phyloP scores from a whole-genome alignment of 2,113 vertebrate species.

The Lota lota region DNA sequence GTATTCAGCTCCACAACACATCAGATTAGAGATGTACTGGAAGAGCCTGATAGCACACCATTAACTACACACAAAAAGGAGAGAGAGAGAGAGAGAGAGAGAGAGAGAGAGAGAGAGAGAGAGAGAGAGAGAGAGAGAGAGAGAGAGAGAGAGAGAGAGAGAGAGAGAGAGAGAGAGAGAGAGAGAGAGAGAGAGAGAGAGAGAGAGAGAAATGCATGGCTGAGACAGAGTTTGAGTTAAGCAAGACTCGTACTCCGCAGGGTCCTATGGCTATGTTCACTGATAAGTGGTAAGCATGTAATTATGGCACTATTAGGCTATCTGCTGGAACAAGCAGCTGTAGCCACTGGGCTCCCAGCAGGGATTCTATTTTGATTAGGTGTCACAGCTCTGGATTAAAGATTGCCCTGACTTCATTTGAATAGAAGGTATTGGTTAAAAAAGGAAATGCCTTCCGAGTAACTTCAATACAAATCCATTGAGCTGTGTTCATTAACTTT shows the following conservation, averaged over 20 bases:
- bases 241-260: conserved; percentile 17
- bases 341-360: not conserved
- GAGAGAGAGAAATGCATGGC: not conserved
- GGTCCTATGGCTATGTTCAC: conserved; percentile 17
- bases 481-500: too few species aligned
- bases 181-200: conserved; percentile 3
- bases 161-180: not conserved
- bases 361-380: not conserved
- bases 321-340: conserved; percentile 1
- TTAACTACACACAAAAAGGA: conserved; percentile 19
- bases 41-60: conserved; percentile 28
- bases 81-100: conserved; percentile 4
- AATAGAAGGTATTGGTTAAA: not conserved
- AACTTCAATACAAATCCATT: too few species aligned
- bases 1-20: conserved; percentile 13
- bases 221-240: conserved; percentile 3
- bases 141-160: conserved; percentile 7
- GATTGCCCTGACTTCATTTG: not conserved
- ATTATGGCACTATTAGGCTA: conserved; percentile 22
- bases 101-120: not conserved
- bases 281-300: conserved; percentile 15
- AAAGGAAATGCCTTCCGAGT: too few species aligned
- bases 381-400: not conserved
- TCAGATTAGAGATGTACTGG: conserved; percentile 21
- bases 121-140: not conserved